These are phyloP conservation scores for Murina feae DNA, from an alignment of 2,113 vertebrate species.

Conservation along the genomic window DNA sequence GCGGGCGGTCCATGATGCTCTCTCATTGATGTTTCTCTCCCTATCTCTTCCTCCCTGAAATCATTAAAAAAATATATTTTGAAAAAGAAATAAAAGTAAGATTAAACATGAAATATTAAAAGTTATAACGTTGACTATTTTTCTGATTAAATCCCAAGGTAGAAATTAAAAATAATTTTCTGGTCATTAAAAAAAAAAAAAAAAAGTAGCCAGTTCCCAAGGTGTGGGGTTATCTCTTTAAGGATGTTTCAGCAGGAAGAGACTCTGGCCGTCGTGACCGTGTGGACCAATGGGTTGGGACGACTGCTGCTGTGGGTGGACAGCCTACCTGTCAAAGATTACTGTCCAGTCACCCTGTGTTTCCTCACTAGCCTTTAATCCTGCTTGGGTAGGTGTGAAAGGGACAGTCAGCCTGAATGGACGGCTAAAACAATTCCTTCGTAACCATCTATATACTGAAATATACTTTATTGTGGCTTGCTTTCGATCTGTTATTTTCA, in stretches of 20 bases:
- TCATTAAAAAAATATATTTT: not conserved
- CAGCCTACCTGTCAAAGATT: not conserved
- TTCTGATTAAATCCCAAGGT: constrained; percentile 34
- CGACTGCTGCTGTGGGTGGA: not conserved
- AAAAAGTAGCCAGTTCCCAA: too few species aligned
- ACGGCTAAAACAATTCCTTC: not conserved
- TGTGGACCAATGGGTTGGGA: not conserved
- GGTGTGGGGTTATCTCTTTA: not conserved
- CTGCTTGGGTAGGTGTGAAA: not conserved
- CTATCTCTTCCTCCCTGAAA: too few species aligned
- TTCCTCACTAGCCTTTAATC: not conserved
- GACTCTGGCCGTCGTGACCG: not conserved
- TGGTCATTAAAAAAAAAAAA: constrained; percentile 13
- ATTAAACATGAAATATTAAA: not conserved
- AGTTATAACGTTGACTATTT: constrained; percentile 24
- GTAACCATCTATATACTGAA: not conserved
- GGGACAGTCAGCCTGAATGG: not conserved
- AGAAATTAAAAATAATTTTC: too few species aligned
- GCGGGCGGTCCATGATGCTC: too few species aligned
- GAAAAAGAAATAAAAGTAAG: constrained; percentile 29
- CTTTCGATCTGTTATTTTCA: constrained; percentile 15
- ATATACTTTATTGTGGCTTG: not conserved
- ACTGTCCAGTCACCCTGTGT: not conserved
- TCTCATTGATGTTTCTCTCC: too few species aligned
- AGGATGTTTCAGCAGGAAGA: not conserved